A percentile compares a stretch with the other conserved stretches of the same genome.
phyloP scores from a whole-genome alignment of 1,140 invertebrate species.

The Diorhabda elongata region DNA sequence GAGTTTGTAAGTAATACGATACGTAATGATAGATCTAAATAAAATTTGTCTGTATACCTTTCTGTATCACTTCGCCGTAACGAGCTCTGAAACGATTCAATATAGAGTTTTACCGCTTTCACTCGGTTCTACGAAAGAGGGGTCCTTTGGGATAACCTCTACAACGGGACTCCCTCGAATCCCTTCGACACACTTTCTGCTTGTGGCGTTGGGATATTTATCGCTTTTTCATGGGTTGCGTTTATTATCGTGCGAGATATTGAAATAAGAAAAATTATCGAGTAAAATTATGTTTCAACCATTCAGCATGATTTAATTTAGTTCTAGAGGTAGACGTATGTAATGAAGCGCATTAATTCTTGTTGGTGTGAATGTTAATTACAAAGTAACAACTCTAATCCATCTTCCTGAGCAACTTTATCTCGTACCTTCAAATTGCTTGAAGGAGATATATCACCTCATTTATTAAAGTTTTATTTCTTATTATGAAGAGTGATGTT shows the following conservation, averaged over 20 bases:
- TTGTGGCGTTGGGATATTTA: slow-evolving; percentile 1
- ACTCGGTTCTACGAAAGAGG: neutral
- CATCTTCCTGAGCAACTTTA: too few species aligned
- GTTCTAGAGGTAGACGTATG: too few species aligned
- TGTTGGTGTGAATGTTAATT: too few species aligned
- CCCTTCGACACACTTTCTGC: neutral
- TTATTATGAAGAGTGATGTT: too few species aligned
- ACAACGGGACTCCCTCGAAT: neutral
- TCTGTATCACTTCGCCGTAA: neutral
- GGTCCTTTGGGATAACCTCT: neutral
- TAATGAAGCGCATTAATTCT: too few species aligned
- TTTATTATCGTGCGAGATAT: neutral
- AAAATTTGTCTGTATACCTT: neutral
- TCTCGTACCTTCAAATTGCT: too few species aligned
- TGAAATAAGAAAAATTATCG: too few species aligned
- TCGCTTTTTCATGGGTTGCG: neutral
- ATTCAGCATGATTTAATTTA: too few species aligned
- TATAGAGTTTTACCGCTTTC: neutral
- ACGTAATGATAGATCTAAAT: neutral
- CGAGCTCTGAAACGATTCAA: neutral
- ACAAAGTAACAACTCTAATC: too few species aligned
- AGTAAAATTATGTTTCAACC: too few species aligned
- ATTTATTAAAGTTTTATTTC: too few species aligned
- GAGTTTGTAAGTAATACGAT: neutral
- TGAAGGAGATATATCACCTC: too few species aligned